Evolutionary conservation across 2,113 vertebrate genomes (phyloP), one percentile per base, ranked within the genome.

Genomic region (Corynorhinus townsendii): DNA sequence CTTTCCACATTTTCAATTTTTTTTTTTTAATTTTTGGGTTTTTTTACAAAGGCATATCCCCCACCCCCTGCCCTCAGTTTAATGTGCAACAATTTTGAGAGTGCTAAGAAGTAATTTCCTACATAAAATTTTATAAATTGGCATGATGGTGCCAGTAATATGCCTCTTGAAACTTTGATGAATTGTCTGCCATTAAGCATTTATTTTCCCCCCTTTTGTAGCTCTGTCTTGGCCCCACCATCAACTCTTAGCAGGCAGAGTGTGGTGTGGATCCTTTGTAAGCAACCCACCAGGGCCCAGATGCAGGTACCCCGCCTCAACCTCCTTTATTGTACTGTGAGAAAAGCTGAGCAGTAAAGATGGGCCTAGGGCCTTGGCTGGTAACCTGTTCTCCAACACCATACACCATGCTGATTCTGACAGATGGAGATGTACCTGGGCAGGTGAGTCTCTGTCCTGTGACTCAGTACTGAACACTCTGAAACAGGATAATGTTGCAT

Each of bases 341-440:
- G 68, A 20, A 43, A 62, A 49, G 33, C 19, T 24, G 26, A 26
- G 26, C 3, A 12, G 7, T 3, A 1, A 2, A 0, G 30, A 16
- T 12, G 47, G 9, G 1, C 22, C 30, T 15, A 1, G 10, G 14
- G 17, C 24, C 5, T 33, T 2, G 1, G 17, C 22, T 35, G 11
- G 19, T 26, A 2, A 35, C 62, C 35, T 47, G 26, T 62, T 8
- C 30, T 7, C 17, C 7, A 12, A 4, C 1, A 17, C 5, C 12
- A 11, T 0, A 0, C 3, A 14, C 7, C 10, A 11, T 0, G 0
- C 5, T 16, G 35, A 6, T 43, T 9, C 73, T 12, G 10, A 11
- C 11, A 12, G 43, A 2, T 17, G 19, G 9, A 47, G 16, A 11
- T 33, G 1, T 3, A 0, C 43, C 28, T 2, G 0, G 28, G 20